Base-by-base conservation (phyloP, 2,113 vertebrate genomes). In the Sinosuthora webbiana region DNA sequence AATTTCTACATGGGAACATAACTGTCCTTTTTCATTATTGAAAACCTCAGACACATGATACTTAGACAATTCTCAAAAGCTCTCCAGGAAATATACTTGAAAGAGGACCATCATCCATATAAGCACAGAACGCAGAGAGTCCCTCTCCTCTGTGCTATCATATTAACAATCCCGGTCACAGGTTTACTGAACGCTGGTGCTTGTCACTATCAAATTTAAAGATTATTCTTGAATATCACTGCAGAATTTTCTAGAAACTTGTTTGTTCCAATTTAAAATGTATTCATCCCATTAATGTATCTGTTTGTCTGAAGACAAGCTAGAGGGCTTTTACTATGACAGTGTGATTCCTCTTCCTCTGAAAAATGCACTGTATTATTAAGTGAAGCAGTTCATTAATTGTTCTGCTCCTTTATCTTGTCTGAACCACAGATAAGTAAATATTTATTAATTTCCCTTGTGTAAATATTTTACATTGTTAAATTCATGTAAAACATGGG, bases 181-280 rank as follows among this genome's bases (percentile, higher is more conserved):
- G 1, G 13, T 59, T 76, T 78, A 55, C 8, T 59, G 42, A 85
- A 62, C 22, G 37, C 2, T 0, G 0, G 12, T 21, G 23, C 14
- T 70, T 76, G 33, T 25, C 27, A 39, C 7, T 28, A 13, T 10
- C 8, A 2, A 9, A 50, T 75, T 30, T 45, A 87, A 76, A 83
- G 11, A 13, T 63, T 80, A 18, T 57, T 80, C 22, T 90, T 56
- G 13, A 73, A 52, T 65, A 19, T 69, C 8, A 44, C 22, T 44
- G 11, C 18, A 87, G 31, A 74, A 87, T 83, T 39, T 65, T 4
- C 19, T 65, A 62, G 22, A 57, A 89, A 69, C 0, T 71, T 71
- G 10, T 28, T 52, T 47, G 2, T 69, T 91, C 87, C 16, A 62
- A 5, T 65, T 13, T 6, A 62, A 27, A 60, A 44, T 68, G 11